phyloP scores from a whole-genome alignment of 2,113 vertebrate species.

The Eonycteris spelaea region DNA sequence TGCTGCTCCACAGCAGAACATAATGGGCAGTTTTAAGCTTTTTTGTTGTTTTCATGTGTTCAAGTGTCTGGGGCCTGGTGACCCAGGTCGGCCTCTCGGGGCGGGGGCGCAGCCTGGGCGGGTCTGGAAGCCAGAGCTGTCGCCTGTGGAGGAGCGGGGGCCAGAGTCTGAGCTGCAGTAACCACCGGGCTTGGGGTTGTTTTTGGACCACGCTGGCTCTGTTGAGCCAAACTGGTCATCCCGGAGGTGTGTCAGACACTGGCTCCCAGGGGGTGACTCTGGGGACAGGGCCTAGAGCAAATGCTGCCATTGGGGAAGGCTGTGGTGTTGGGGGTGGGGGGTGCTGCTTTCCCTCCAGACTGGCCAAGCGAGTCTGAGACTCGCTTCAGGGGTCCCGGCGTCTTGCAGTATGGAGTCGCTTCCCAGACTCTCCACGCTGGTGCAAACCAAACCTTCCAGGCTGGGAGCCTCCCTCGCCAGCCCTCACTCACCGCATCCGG shows the following conservation, averaged over 20 bases:
- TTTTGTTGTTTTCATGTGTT: not conserved
- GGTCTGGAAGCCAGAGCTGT: constrained; percentile 11
- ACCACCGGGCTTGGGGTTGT: not conserved
- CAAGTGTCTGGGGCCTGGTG: not conserved
- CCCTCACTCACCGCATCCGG: not conserved
- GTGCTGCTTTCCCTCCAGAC: not conserved
- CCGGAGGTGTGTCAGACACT: not conserved
- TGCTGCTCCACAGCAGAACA: constrained; percentile 47
- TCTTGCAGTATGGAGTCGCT: not conserved
- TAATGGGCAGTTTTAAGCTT: not conserved
- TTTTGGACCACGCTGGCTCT: constrained; percentile 16
- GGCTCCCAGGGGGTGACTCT: not conserved
- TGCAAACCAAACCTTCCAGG: not conserved
- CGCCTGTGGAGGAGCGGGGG: not conserved
- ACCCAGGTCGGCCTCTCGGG: not conserved
- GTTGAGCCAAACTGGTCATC: constrained; percentile 19
- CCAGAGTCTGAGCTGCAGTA: not conserved
- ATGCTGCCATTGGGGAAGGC: not conserved
- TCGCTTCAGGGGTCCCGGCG: not conserved
- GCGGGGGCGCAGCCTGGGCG: not conserved
- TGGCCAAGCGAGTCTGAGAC: not conserved
- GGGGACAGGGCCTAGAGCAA: not conserved
- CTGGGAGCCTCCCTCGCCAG: not conserved
- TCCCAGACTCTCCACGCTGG: not conserved
- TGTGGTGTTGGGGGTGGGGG: not conserved